Evolutionary conservation across 1,140 invertebrate genomes (phyloP).

Genomic region (Drosophila ambigua): DNA sequence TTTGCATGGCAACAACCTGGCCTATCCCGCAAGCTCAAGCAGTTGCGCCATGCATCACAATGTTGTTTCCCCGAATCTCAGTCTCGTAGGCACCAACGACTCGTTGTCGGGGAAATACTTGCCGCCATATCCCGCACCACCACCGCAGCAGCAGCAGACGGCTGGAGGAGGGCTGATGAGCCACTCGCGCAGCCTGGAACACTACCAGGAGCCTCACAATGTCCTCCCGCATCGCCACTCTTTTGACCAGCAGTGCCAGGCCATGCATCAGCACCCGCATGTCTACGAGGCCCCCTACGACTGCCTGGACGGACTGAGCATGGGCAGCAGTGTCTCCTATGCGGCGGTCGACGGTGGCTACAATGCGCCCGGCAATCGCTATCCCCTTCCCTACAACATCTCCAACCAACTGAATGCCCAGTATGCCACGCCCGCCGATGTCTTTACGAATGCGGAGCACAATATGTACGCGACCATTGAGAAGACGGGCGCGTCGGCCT

Average conservation of each 20-base stretch:
- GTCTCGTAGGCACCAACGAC: slow-evolving; percentile 33
- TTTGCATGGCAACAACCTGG: slow-evolving; percentile 39
- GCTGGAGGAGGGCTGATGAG: slow-evolving; percentile 57
- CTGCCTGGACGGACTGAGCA: slow-evolving; percentile 70
- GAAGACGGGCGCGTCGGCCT: slow-evolving; percentile 23
- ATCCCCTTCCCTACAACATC: slow-evolving; percentile 81
- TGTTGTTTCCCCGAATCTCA: slow-evolving; percentile 53
- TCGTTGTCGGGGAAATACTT: slow-evolving; percentile 34
- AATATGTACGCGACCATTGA: slow-evolving; percentile 62
- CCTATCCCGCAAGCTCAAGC: slow-evolving; percentile 16
- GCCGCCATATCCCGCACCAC: slow-evolving; percentile 48
- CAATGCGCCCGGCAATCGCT: slow-evolving; percentile 80
- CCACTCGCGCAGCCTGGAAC: slow-evolving; percentile 82
- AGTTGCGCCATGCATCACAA: slow-evolving; percentile 55
- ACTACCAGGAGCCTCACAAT: slow-evolving; percentile 75
- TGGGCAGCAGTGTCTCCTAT: slow-evolving; percentile 75
- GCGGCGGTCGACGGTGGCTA: slow-evolving; percentile 74
- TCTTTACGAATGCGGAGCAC: slow-evolving; percentile 49
- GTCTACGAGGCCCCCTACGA: slow-evolving; percentile 79
- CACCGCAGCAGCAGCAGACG: slow-evolving; percentile 30
- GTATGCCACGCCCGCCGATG: slow-evolving; percentile 61
- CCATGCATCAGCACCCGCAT: slow-evolving; percentile 47
- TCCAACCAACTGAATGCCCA: slow-evolving; percentile 75
- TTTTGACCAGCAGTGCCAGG: slow-evolving; percentile 78
- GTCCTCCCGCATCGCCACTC: slow-evolving; percentile 78